Evolutionary conservation across 2,113 vertebrate genomes (phyloP).

Genomic region (Crotalus tigris): DNA sequence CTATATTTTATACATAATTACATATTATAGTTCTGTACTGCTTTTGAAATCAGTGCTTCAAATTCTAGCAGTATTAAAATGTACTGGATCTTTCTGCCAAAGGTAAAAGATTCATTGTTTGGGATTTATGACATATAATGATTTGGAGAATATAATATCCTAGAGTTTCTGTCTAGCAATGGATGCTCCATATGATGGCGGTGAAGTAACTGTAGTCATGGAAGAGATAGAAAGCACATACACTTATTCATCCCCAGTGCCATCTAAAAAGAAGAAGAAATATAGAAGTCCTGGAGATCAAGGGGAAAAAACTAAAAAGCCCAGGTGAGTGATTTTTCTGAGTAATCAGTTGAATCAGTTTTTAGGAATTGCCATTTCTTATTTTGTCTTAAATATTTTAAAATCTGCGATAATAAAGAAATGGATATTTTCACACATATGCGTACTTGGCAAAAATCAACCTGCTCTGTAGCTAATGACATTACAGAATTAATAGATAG

Average conservation of each 20-base stretch:
- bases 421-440: not conserved
- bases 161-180: slow-evolving; percentile 66
- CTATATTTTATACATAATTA: not conserved
- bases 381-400: not conserved
- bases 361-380: not conserved
- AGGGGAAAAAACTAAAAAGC: slow-evolving; percentile 86
- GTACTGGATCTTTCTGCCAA: not conserved
- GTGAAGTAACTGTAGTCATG: slow-evolving; percentile 82
- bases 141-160: not conserved
- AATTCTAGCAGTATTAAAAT: not conserved
- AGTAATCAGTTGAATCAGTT: not conserved
- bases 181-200: slow-evolving; percentile 82
- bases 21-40: not conserved
- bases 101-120: not conserved
- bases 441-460: not conserved
- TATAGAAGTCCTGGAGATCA: slow-evolving; percentile 76
- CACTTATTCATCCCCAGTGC: slow-evolving; percentile 72
- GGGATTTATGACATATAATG: accelerated
- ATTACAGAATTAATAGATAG: not conserved
- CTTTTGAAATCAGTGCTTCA: not conserved
- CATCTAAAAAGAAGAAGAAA: slow-evolving; percentile 87
- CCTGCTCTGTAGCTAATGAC: not conserved
- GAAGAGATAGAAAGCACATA: slow-evolving; percentile 87
- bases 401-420: not conserved
- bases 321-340: slow-evolving; percentile 74